These are phyloP conservation scores for Ophthalmolycus amberensis DNA, from an alignment of 2,113 vertebrate genomes.

Conservation along the genomic window DNA sequence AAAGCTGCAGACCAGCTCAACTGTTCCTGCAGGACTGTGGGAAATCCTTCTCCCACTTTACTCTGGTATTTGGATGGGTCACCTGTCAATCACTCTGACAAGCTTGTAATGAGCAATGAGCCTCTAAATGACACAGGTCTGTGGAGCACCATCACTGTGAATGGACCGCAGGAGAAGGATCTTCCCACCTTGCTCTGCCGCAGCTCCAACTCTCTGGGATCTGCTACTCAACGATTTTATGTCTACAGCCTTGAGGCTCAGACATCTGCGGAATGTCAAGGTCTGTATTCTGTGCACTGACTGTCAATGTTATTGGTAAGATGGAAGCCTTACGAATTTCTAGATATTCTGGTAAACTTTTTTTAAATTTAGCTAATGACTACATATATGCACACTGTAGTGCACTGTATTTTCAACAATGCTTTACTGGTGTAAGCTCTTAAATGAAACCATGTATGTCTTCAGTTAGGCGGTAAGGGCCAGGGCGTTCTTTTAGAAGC, in stretches of 20 bases:
- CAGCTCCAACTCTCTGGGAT: slow-evolving; percentile 51
- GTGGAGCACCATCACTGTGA: slow-evolving; percentile 37
- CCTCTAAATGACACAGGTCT: slow-evolving; percentile 8
- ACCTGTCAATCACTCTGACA: slow-evolving; percentile 16
- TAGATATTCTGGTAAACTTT: neutral
- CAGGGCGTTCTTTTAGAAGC: neutral
- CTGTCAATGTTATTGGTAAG: neutral
- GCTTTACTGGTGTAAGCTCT: neutral
- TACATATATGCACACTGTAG: too few species aligned
- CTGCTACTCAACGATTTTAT: slow-evolving; percentile 13
- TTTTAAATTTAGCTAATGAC: too few species aligned
- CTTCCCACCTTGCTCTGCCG: slow-evolving; percentile 29
- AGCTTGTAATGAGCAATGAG: neutral
- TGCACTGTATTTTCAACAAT: too few species aligned
- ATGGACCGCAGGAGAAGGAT: neutral
- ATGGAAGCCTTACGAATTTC: neutral
- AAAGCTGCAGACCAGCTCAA: slow-evolving; percentile 6
- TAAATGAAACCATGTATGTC: too few species aligned
- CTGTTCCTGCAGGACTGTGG: slow-evolving; percentile 52
- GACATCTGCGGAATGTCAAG: neutral
- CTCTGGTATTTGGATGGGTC: slow-evolving; percentile 44
- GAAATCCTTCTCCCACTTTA: slow-evolving; percentile 46
- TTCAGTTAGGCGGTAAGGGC: neutral
- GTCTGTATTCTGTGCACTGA: slow-evolving; percentile 12
- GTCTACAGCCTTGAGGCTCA: neutral